Conservation (phyloP, 2,888 invertebrate genomes). For the Scaptomyza caliginosa region DNA sequence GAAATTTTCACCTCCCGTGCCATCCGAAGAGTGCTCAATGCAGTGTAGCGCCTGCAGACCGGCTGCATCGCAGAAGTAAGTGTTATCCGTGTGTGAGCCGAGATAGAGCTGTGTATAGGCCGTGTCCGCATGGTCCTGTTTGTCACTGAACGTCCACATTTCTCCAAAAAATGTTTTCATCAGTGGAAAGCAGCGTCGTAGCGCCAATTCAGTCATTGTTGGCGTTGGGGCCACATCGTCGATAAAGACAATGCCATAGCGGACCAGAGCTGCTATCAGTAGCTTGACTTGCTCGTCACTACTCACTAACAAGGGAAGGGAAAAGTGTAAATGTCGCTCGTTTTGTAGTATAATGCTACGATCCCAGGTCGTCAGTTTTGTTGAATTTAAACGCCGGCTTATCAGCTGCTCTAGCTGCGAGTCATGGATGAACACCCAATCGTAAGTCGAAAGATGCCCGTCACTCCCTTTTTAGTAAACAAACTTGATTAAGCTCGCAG, state of each 20-base stretch:
- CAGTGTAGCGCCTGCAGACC: constrained; percentile 88
- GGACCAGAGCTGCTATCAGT: constrained; percentile 84
- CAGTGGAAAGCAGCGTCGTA: constrained; percentile 86
- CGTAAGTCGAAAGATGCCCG: constrained; percentile 53
- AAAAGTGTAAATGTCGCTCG: constrained; percentile 82
- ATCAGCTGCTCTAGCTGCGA: constrained; percentile 69
- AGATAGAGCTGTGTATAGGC: constrained; percentile 89
- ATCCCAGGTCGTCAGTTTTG: constrained; percentile 85
- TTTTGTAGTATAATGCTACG: constrained; percentile 83
- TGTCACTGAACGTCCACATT: constrained; percentile 88
- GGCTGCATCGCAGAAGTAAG: constrained; percentile 90
- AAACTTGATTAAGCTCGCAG: neutral
- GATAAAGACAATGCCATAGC: constrained; percentile 83
- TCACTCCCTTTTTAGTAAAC: constrained; percentile 47
- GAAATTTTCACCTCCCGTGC: constrained; percentile 89
- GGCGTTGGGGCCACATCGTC: constrained; percentile 81
- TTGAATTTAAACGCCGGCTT: constrained; percentile 46
- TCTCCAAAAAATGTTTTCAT: constrained; percentile 90
- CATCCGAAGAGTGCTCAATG: constrained; percentile 85
- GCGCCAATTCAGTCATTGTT: constrained; percentile 84
- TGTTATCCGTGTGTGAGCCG: constrained; percentile 91
- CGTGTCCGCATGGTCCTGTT: constrained; percentile 87
- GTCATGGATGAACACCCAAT: constrained; percentile 43
- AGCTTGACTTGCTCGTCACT: constrained; percentile 83
- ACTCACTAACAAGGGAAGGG: constrained; percentile 85